These are phyloP conservation scores for Solenopsis fugax DNA, from an alignment of 1,140 invertebrate species.

Conservation along the genomic window DNA sequence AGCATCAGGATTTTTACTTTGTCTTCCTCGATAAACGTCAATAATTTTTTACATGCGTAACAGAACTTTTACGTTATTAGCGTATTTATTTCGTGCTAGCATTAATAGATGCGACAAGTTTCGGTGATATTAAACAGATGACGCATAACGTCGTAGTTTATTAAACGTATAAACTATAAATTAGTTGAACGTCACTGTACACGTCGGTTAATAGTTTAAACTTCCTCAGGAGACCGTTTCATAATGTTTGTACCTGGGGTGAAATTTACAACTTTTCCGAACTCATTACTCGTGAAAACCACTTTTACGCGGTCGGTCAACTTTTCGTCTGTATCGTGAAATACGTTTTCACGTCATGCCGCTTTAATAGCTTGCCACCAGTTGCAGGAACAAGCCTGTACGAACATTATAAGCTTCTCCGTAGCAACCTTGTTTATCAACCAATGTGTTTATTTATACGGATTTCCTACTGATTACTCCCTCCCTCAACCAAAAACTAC, in stretches of 20 bases:
- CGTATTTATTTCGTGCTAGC: slow-evolving; percentile 7
- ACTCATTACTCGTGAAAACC: slow-evolving; percentile 68
- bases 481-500: neutral
- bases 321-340: slow-evolving; percentile 64
- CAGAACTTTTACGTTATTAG: neutral
- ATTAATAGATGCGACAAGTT: slow-evolving; percentile 48
- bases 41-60: neutral
- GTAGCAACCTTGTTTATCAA: slow-evolving; percentile 42
- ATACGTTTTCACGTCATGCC: slow-evolving; percentile 62
- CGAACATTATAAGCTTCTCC: slow-evolving; percentile 51
- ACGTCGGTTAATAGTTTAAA: slow-evolving; percentile 62
- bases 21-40: neutral
- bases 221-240: slow-evolving; percentile 60
- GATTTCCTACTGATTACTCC: neutral
- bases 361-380: slow-evolving; percentile 63
- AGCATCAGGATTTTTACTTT: neutral
- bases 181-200: slow-evolving; percentile 63
- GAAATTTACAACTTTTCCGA: slow-evolving; percentile 68
- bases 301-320: slow-evolving; percentile 60
- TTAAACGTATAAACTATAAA: slow-evolving; percentile 64
- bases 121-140: slow-evolving; percentile 56
- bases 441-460: slow-evolving; percentile 33
- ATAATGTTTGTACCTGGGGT: slow-evolving; percentile 50
- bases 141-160: slow-evolving; percentile 56
- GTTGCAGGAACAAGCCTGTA: slow-evolving; percentile 51